Percentiles rank a stretch among this genome's conserved stretches.
These are phyloP conservation scores for Micromesistius poutassou DNA, from an alignment of 2,797 vertebrate genomes.

Conservation along the genomic window DNA sequence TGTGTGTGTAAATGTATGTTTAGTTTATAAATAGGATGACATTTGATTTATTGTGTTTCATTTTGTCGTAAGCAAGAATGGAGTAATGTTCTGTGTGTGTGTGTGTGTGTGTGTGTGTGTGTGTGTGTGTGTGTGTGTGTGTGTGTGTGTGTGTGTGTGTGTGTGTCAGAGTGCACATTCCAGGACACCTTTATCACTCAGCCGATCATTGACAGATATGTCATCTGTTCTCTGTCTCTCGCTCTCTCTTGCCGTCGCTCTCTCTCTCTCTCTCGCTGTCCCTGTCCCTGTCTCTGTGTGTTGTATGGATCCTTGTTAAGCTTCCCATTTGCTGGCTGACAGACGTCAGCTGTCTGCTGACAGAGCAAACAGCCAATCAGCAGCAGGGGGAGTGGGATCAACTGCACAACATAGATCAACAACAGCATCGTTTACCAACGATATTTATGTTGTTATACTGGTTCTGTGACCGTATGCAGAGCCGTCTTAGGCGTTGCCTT, in stretches of 20 bases:
- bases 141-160: constrained; percentile 6
- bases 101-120: constrained; percentile 17
- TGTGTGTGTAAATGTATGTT: constrained; percentile 2
- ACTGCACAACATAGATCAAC: background rate
- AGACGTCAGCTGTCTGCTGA: background rate
- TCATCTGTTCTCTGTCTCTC: background rate
- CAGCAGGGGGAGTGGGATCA: background rate
- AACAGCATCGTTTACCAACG: background rate
- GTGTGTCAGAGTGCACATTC: constrained; percentile 4
- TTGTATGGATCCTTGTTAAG: too few relatives aligned
- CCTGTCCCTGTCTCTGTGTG: too few relatives aligned
- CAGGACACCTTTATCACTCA: background rate
- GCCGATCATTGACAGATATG: constrained; percentile 2
- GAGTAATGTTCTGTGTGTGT: background rate
- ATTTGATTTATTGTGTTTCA: background rate
- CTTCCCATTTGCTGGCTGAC: background rate
- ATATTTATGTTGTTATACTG: too few relatives aligned
- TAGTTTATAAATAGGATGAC: background rate
- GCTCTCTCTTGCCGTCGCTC: background rate
- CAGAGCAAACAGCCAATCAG: background rate
- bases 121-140: constrained; percentile 17
- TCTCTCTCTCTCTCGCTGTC: too few relatives aligned
- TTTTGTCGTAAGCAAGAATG: background rate
- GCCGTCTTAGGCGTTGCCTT: too few relatives aligned
- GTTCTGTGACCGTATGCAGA: too few relatives aligned